Evolutionary conservation across 2,888 invertebrate genomes (phyloP), one percentile per base, ranked within the genome.

Genomic region (Himalopsyche tibetana): DNA sequence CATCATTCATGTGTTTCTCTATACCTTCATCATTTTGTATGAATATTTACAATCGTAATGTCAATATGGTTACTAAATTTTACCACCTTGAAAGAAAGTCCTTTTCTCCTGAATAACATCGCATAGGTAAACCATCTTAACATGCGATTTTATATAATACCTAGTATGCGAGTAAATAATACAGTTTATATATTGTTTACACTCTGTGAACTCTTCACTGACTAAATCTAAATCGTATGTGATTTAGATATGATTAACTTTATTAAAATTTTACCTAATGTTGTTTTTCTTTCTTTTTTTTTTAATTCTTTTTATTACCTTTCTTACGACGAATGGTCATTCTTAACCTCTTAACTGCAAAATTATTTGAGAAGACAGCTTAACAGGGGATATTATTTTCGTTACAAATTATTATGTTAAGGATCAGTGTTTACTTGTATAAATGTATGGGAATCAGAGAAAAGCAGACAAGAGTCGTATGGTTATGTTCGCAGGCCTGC

Each of bases 401-500:
- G 38, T 38, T 74, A 74, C 36, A 12, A 74, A 74, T 74, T 63
- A 28, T 63, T 74, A 74, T 74, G 74, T 74, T 74, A 74, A 74
- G 36, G 36, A 74, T 74, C 55, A 55, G 36, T 82, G 82, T 55
- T 55, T 19, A 19, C 55, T 40, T 51, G 36, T 82, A 45, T 80
- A 42, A 38, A 45, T 85, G 82, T 85, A 38, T 86, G 82, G 79
- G 36, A 74, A 74, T 79, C 79, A 79, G 80, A 83, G 87, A 84
- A 82, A 83, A 85, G 85, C 83, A 83, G 85, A 85, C 80, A 82
- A 87, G 82, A 84, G 82, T 86, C 84, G 85, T 85, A 82, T 95
- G 92, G 94, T 96, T 95, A 94, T 94, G 91, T 92, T 97, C 97
- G 95, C 97, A 98, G 97, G 97, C 95, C 95, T 94, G 94, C 95